Conservation (phyloP, 2,797 vertebrate genomes). For the Enteromius radiatus region DNA sequence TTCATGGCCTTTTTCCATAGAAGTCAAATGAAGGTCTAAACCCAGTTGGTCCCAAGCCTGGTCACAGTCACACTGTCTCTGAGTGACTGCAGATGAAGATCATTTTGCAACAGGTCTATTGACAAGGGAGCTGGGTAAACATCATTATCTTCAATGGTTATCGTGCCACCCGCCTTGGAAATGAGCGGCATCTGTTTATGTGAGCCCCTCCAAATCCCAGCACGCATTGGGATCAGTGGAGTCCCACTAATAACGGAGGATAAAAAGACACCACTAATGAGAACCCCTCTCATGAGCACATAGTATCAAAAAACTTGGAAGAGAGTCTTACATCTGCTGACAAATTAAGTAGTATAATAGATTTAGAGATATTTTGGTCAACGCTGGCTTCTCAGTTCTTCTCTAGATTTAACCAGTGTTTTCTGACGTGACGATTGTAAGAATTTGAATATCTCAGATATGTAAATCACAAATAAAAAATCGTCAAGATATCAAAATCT, state of each 20-base stretch:
- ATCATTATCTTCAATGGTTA: slow-evolving; percentile 68
- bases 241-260: slow-evolving; percentile 61
- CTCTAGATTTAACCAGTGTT: neutral
- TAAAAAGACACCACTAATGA: slow-evolving; percentile 74
- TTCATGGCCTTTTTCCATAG: neutral
- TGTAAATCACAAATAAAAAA: slow-evolving; percentile 3
- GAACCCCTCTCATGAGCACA: slow-evolving; percentile 67
- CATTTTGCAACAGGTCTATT: slow-evolving; percentile 59
- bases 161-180: slow-evolving; percentile 59
- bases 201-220: slow-evolving; percentile 64
- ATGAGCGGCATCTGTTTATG: slow-evolving; percentile 76
- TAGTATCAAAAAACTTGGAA: slow-evolving; percentile 71
- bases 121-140: slow-evolving; percentile 65
- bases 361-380: slow-evolving; percentile 28
- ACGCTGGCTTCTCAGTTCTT: slow-evolving; percentile 16
- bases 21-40: slow-evolving; percentile 58
- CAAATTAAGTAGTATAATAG: slow-evolving; percentile 55
- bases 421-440: neutral
- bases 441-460: neutral
- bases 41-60: slow-evolving; percentile 31
- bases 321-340: slow-evolving; percentile 67
- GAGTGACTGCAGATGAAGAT: slow-evolving; percentile 55
- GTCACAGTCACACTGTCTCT: slow-evolving; percentile 51
- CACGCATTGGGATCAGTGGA: slow-evolving; percentile 68
- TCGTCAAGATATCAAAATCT: neutral